These are phyloP conservation scores for Hyposoter dolosus DNA, from an alignment of 2,888 invertebrate genomes.

Conservation along the genomic window DNA sequence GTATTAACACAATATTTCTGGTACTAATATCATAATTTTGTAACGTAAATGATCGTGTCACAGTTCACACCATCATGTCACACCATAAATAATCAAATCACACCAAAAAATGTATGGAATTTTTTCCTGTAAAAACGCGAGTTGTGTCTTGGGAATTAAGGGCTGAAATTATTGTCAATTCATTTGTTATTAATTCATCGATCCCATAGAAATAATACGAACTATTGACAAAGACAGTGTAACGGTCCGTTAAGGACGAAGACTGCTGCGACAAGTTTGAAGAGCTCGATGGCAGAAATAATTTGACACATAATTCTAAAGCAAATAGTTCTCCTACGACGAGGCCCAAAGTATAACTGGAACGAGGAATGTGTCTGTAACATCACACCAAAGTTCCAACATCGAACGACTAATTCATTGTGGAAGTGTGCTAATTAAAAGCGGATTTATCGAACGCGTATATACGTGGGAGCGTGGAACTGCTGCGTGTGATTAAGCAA, in stretches of 20 bases:
- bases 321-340: conserved; percentile 27
- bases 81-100: too few species aligned
- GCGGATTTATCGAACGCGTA: conserved; percentile 32
- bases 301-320: conserved; percentile 38
- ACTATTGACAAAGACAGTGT: neutral
- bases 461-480: neutral
- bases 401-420: conserved; percentile 52
- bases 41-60: too few species aligned
- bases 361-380: neutral
- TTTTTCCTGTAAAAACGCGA: too few species aligned
- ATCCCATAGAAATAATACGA: too few species aligned
- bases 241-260: neutral
- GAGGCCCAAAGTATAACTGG: neutral
- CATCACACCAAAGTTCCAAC: conserved; percentile 30
- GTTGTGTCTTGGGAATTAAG: too few species aligned
- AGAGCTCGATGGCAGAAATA: conserved; percentile 2
- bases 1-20: too few species aligned
- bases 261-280: neutral
- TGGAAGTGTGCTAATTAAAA: conserved; percentile 54
- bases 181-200: too few species aligned
- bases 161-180: too few species aligned
- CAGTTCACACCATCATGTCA: too few species aligned
- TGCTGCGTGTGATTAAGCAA: conserved; percentile 34
- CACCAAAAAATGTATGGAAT: too few species aligned
- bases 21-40: too few species aligned